A percentile compares a stretch with the other conserved stretches of the same genome.
Conservation (phyloP, 1,140 invertebrate genomes). For the Heliconius eleuchia region DNA sequence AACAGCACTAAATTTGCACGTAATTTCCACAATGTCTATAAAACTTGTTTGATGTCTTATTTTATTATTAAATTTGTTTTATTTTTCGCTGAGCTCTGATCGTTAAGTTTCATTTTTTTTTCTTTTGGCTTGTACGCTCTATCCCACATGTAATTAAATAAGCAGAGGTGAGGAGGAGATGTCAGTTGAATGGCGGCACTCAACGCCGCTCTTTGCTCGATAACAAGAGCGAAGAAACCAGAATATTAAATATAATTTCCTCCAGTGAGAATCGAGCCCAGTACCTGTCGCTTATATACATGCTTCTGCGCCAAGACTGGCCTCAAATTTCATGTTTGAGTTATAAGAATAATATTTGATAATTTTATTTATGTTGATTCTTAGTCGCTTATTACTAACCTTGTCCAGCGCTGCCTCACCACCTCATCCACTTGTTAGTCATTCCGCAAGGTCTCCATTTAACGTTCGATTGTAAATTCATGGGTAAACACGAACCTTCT, state of each 20-base stretch:
- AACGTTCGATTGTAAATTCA: slow-evolving; percentile 58
- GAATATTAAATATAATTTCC: no score
- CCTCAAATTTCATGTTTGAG: not conserved
- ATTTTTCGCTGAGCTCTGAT: no score
- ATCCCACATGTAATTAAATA: no score
- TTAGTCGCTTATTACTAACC: slow-evolving; percentile 39
- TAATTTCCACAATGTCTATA: slow-evolving; percentile 27
- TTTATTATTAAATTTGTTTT: not conserved
- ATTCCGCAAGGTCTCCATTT: slow-evolving; percentile 52
- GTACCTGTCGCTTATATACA: no score
- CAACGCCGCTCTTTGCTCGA: no score
- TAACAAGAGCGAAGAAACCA: no score
- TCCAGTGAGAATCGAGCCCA: no score
- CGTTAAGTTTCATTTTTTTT: not conserved
- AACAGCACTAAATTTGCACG: slow-evolving; percentile 19
- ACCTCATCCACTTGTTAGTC: slow-evolving; percentile 56
- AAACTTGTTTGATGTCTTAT: not conserved
- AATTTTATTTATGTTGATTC: slow-evolving; percentile 7
- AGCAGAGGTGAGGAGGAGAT: no score
- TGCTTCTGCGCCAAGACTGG: no score
- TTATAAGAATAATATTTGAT: not conserved
- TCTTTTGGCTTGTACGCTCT: not conserved
- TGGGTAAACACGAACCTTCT: slow-evolving; percentile 29
- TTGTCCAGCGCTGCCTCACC: slow-evolving; percentile 44
- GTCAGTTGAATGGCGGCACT: no score